Evolutionary conservation across 2,113 vertebrate genomes (phyloP).

Genomic region (Gambusia holbrooki): DNA sequence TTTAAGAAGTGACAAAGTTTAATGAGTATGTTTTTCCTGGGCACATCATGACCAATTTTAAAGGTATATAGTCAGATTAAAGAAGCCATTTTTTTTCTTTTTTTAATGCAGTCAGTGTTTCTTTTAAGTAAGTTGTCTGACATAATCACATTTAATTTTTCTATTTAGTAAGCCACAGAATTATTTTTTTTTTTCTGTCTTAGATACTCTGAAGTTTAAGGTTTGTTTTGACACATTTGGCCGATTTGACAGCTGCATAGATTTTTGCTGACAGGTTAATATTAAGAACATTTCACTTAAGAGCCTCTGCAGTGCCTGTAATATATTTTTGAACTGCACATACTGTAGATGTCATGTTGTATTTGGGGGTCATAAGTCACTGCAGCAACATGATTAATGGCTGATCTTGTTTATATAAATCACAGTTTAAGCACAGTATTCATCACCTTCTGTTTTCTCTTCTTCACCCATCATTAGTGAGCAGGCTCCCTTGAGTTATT

Average conservation of each 20-base stretch:
- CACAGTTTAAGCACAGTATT: slow-evolving; percentile 63
- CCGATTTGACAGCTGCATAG: slow-evolving; percentile 24
- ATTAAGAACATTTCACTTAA: slow-evolving; percentile 42
- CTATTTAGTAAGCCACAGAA: slow-evolving; percentile 11
- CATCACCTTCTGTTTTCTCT: slow-evolving; percentile 68
- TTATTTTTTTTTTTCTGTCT: not conserved
- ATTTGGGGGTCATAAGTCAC: slow-evolving; percentile 64
- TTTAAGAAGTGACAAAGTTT: too few species aligned
- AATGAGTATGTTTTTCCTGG: not conserved
- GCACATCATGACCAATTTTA: slow-evolving; percentile 4
- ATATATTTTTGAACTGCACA: slow-evolving; percentile 58
- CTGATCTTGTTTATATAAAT: slow-evolving; percentile 69
- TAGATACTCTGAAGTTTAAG: slow-evolving; percentile 5
- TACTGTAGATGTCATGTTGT: slow-evolving; percentile 15
- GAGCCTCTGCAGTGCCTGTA: slow-evolving; percentile 39
- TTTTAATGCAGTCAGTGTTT: slow-evolving; percentile 24
- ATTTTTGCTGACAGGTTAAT: slow-evolving; percentile 36
- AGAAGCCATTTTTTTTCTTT: not conserved
- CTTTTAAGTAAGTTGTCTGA: not conserved
- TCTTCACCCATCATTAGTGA: slow-evolving; percentile 71
- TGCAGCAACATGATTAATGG: slow-evolving; percentile 69
- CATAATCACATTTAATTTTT: slow-evolving; percentile 11
- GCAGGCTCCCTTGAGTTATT: slow-evolving; percentile 71
- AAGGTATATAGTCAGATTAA: not conserved
- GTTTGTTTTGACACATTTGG: slow-evolving; percentile 7